Base-by-base conservation (phyloP, 2,888 invertebrate species). In the Clanis bilineata region DNA sequence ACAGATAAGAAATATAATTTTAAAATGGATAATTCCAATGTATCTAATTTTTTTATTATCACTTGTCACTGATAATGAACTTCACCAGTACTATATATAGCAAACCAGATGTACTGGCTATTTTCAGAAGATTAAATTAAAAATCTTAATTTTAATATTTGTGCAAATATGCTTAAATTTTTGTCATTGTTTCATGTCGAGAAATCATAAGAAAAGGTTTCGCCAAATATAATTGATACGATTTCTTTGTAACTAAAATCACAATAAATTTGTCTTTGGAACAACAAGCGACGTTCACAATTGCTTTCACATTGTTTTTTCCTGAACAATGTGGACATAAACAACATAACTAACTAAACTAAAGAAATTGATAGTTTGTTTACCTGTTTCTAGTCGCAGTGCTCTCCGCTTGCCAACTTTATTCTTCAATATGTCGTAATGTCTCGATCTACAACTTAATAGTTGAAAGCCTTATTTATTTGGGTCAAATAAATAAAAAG, bases 291-390 rank as follows among this genome's bases (percentile, higher is more conserved):
- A 32, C 18, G 7, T 6, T 12, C n/a, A n/a, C n/a, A n/a, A n/a
- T n/a, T n/a, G n/a, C n/a, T 7, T 28, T 25, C 25, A n/a, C 51
- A 9, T 51, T 51, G 51, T 51, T 51, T 51, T 51, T 32, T 32
- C 18, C 51, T 28, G 18, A 21, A 51, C 25, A 28, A 32, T 32
- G n/a, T 28, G 25, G 25, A 47, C 28, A 28, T 51, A 51, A 32
- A 51, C 9, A 51, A 51, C 15, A 51, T 32, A 51, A 25, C 47
- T 47, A 47, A 47, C 25, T 22, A 22, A 28, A 28, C 25, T 47
- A 25, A 47, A 47, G 28, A 28, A 32, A 51, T 18, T 32, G 32
- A 51, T 51, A 32, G 18, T 32, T 32, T 51, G 32, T 51, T 51
- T 51, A 51, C 32, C 51, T 51, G 32, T 32, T 45, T 45, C 6